These are phyloP conservation scores for Formica selysi DNA, from an alignment of 1,140 invertebrate genomes.

Conservation along the genomic window DNA sequence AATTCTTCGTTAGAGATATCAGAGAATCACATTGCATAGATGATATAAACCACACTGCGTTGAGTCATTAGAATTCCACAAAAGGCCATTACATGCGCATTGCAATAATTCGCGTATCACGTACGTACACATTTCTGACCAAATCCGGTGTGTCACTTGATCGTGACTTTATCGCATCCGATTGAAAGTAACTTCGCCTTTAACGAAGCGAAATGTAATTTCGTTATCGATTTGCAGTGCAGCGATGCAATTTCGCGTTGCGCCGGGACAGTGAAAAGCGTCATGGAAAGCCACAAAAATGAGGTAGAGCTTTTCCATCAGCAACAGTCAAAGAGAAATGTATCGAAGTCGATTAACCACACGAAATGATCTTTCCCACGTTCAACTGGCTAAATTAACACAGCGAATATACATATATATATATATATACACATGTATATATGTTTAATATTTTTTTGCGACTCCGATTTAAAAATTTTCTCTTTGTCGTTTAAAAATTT, in stretches of 20 bases:
- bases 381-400: slow-evolving; percentile 28
- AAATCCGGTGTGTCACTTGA: not conserved
- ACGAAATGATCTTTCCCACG: slow-evolving; percentile 11
- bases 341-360: slow-evolving; percentile 20
- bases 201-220: slow-evolving; percentile 51
- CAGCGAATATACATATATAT: not conserved
- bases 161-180: slow-evolving; percentile 44
- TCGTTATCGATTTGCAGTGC: slow-evolving; percentile 39
- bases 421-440: not conserved
- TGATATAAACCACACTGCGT: not conserved
- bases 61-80: not conserved
- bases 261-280: slow-evolving; percentile 12
- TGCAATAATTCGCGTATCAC: not conserved
- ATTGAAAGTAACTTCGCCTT: slow-evolving; percentile 50
- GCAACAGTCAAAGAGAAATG: slow-evolving; percentile 22
- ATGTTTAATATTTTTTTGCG: not conserved
- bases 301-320: slow-evolving; percentile 33
- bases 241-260: slow-evolving; percentile 52
- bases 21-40: not conserved
- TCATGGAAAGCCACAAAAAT: slow-evolving; percentile 40
- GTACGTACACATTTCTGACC: not conserved
- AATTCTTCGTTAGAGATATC: not conserved
- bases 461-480: not conserved
- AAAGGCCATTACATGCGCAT: not conserved
- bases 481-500: not conserved